Conservation (phyloP, 2,888 invertebrate genomes). For the Eurytoma adleriae region DNA sequence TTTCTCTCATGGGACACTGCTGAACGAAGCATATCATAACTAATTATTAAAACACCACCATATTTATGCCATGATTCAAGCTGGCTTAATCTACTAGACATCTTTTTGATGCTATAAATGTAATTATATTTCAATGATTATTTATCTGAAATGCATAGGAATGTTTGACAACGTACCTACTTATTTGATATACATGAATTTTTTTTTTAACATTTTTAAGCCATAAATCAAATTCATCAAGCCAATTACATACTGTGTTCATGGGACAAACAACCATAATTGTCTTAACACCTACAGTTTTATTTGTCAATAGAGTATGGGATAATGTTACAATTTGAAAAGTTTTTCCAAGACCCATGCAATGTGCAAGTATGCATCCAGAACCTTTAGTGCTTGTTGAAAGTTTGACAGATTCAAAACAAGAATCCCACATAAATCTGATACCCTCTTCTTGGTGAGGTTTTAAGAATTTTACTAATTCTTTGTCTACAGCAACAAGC, state of each 20-base stretch:
- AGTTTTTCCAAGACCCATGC: slow-evolving; percentile 96
- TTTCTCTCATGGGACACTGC: slow-evolving; percentile 75
- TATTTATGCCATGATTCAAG: slow-evolving; percentile 82
- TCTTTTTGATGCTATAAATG: slow-evolving; percentile 23
- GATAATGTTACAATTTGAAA: slow-evolving; percentile 89
- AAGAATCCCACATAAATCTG: slow-evolving; percentile 81
- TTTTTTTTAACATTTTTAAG: slow-evolving; percentile 81
- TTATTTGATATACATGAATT: slow-evolving; percentile 87
- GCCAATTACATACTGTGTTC: slow-evolving; percentile 96
- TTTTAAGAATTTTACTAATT: slow-evolving; percentile 88
- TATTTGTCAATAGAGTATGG: slow-evolving; percentile 87
- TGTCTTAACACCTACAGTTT: slow-evolving; percentile 82
- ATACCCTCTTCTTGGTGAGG: slow-evolving; percentile 86
- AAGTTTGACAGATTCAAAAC: slow-evolving; percentile 87
- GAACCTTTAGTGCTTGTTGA: slow-evolving; percentile 83
- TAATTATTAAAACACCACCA: slow-evolving; percentile 93
- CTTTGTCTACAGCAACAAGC: slow-evolving; percentile 85
- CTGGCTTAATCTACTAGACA: background rate
- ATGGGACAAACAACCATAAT: slow-evolving; percentile 93
- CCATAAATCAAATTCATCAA: slow-evolving; percentile 92
- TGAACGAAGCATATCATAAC: slow-evolving; percentile 94
- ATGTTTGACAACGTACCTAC: slow-evolving; percentile 61
- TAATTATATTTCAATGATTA: background rate
- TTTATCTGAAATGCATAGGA: background rate
- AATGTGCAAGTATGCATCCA: slow-evolving; percentile 95